phyloP scores from a whole-genome alignment of 1,140 invertebrate genomes.

The Pantala flavescens region DNA sequence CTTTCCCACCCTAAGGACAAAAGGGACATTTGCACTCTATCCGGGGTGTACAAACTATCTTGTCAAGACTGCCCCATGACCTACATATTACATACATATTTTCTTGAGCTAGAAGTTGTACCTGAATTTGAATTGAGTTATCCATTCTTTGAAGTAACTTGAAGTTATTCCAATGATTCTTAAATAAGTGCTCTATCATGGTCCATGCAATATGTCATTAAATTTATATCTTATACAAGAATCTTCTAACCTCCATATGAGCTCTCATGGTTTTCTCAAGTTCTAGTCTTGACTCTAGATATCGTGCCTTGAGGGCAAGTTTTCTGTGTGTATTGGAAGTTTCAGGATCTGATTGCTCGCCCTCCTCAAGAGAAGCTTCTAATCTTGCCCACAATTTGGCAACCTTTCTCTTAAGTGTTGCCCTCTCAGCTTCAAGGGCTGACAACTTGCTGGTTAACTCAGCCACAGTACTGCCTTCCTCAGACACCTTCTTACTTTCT shows the following conservation, averaged over 20 bases:
- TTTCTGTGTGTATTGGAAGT: slow-evolving; percentile 55
- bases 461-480: slow-evolving; percentile 67
- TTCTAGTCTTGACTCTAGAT: slow-evolving; percentile 80
- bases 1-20: too few relatives aligned
- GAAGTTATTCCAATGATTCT: too few relatives aligned
- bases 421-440: slow-evolving; percentile 64
- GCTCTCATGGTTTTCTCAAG: slow-evolving; percentile 74
- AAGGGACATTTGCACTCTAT: too few relatives aligned
- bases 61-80: too few relatives aligned
- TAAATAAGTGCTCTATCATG: too few relatives aligned
- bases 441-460: slow-evolving; percentile 72
- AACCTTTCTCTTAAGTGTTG: slow-evolving; percentile 62
- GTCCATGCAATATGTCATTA: too few relatives aligned
- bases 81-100: too few relatives aligned
- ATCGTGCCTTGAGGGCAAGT: slow-evolving; percentile 70
- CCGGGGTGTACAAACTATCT: too few relatives aligned
- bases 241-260: slow-evolving; percentile 56
- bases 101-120: too few relatives aligned
- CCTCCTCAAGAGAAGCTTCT: slow-evolving; percentile 58
- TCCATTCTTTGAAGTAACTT: too few relatives aligned
- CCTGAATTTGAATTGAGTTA: too few relatives aligned
- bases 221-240: not conserved
- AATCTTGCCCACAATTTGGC: slow-evolving; percentile 61
- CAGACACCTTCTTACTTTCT: slow-evolving; percentile 70
- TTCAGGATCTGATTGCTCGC: slow-evolving; percentile 44